Base-by-base conservation (phyloP, 2,797 vertebrate genomes). In the Sebastes oblongus region DNA sequence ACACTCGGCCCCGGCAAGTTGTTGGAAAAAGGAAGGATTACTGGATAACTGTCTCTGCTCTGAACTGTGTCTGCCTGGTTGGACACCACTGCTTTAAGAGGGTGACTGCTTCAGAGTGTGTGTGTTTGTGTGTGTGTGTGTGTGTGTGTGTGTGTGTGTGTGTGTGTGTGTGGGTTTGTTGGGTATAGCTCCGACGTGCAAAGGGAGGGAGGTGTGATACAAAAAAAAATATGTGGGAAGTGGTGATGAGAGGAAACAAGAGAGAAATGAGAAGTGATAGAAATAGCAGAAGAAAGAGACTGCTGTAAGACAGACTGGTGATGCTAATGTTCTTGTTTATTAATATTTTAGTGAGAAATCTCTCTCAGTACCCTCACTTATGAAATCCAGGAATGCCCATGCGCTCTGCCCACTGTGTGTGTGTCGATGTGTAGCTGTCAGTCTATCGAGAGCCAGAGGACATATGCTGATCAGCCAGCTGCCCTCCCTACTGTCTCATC, bases 391-490 rank as follows among this genome's bases (percentile, higher is more conserved):
- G 81, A 80, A 86, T 70, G 29, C 55, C 75, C 75, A 55, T 59
- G 66, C 61, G 42, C 58, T 75, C 54, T 73, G 27, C 29, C 32
- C 24, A 24, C 46, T 77, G 59, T 60, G 66, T 83, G 62, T 76
- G 58, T 78, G 50, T 67, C 36, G 4, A 25, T 79, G 82, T 82
- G 87, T 78, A 59, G 62, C 78, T 83, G 87, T 88, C 83, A 85
- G 84, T 92, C 78, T 80, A 34, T 73, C 1, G 8, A 82, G 80
- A 86, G 88, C 90, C 89, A 86, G 87, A 87, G 91, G 89, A 89
- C 88, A 90, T 84, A 71, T 78, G 75, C 66, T 86, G 88, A 85
- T 89, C 90, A 88, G 88, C 91, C 87, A 90, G 81, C 84, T 69
- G 32, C 59, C 83, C 81, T 84, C 84, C 88, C 82, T 58, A 61